These are phyloP conservation scores for Rostratula benghalensis DNA, from an alignment of 2,113 vertebrate genomes.

Conservation along the genomic window DNA sequence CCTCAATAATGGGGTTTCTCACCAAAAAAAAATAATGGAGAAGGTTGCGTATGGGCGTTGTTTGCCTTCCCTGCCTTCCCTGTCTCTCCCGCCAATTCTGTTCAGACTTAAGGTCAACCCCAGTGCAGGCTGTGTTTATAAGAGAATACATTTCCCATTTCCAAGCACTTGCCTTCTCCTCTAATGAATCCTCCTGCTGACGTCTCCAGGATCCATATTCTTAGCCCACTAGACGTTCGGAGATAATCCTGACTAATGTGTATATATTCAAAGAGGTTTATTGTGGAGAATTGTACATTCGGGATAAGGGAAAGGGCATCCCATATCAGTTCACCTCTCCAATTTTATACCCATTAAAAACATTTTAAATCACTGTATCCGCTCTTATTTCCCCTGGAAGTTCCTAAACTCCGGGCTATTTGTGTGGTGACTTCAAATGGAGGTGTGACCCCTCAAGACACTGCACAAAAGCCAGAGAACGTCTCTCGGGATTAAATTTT, in stretches of 20 bases:
- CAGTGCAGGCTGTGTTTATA: constrained; percentile 62
- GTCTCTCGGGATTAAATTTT: constrained; percentile 58
- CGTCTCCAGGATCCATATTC: constrained; percentile 43
- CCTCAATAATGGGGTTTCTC: neutral
- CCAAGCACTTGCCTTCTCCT: constrained; percentile 52
- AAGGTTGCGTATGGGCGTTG: neutral
- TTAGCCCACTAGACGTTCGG: constrained; percentile 21
- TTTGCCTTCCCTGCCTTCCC: constrained; percentile 24
- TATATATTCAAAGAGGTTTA: constrained; percentile 32
- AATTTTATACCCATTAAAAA: constrained; percentile 36
- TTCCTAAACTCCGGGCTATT: neutral
- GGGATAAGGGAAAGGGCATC: constrained; percentile 33
- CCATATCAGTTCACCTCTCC: constrained; percentile 45
- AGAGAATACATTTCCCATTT: constrained; percentile 52
- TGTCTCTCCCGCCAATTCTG: constrained; percentile 1
- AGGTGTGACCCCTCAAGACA: neutral
- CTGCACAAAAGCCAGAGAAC: neutral
- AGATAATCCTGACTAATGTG: constrained; percentile 70
- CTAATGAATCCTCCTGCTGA: constrained; percentile 61
- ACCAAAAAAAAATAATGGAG: neutral
- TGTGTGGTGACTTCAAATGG: neutral
- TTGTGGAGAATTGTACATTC: neutral
- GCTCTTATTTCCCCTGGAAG: constrained; percentile 1
- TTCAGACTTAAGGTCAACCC: constrained; percentile 49
- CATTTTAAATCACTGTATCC: neutral